phyloP scores from a whole-genome alignment of 2,797 vertebrate genomes.

The Channa striata region DNA sequence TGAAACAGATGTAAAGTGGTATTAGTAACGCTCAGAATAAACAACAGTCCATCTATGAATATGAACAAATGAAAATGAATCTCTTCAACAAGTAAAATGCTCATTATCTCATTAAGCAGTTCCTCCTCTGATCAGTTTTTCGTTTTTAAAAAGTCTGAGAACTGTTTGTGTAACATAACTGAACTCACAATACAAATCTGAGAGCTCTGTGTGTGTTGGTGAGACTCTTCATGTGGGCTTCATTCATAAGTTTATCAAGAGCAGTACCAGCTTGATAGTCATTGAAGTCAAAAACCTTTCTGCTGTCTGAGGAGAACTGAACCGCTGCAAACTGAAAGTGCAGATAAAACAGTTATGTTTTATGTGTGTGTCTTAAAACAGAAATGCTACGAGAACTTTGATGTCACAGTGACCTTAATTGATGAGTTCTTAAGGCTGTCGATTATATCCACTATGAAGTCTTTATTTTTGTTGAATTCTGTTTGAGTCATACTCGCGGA shows the following conservation, averaged over 20 bases:
- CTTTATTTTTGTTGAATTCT: slow-evolving; percentile 81
- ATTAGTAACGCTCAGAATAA: no score
- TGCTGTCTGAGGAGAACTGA: slow-evolving; percentile 66
- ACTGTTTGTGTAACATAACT: neutral
- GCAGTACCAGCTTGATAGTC: slow-evolving; percentile 62
- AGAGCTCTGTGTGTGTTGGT: slow-evolving; percentile 85
- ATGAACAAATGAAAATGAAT: no score
- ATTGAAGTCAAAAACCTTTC: slow-evolving; percentile 83
- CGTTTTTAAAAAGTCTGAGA: no score
- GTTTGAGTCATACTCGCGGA: slow-evolving; percentile 70
- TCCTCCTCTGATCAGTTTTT: no score
- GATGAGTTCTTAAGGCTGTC: slow-evolving; percentile 76
- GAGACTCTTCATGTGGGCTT: slow-evolving; percentile 39
- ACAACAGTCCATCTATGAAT: no score
- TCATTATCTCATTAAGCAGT: no score
- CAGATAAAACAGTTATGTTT: neutral
- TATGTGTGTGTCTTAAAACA: neutral
- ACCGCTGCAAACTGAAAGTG: slow-evolving; percentile 86
- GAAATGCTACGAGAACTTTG: neutral
- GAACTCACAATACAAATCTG: slow-evolving; percentile 81
- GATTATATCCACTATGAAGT: slow-evolving; percentile 85
- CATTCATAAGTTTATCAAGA: slow-evolving; percentile 28
- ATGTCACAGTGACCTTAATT: slow-evolving; percentile 78
- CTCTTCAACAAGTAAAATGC: neutral
- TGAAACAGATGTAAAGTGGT: slow-evolving; percentile 56